Conservation (phyloP, 2,888 invertebrate species). For the Coelopa pilipes region DNA sequence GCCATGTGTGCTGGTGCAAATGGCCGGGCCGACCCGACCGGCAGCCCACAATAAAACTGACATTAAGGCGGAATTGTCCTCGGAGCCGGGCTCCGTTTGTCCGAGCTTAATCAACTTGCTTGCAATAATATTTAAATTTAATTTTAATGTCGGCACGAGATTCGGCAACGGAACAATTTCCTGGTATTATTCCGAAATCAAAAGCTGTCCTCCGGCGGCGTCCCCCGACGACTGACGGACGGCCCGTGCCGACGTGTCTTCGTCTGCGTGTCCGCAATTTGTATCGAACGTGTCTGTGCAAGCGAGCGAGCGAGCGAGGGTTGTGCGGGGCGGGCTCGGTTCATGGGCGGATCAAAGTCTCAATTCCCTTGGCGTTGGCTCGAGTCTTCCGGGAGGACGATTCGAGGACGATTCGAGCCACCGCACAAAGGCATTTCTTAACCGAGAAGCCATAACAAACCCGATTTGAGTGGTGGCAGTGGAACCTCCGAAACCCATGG, state of each 20-base stretch:
- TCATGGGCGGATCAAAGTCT: too few relatives aligned
- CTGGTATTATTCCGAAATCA: slow-evolving; percentile 22
- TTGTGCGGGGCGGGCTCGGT: too few relatives aligned
- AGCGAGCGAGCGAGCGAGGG: too few relatives aligned
- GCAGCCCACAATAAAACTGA: slow-evolving; percentile 50
- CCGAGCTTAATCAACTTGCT: slow-evolving; percentile 56
- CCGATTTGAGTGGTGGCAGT: not conserved
- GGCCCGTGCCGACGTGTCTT: too few relatives aligned
- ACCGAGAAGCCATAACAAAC: slow-evolving; percentile 32
- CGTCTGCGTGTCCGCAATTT: too few relatives aligned
- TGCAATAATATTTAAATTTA: slow-evolving; percentile 63
- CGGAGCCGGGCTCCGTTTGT: slow-evolving; percentile 9
- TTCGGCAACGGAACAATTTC: slow-evolving; percentile 37
- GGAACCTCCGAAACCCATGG: too few relatives aligned
- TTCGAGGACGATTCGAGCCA: slow-evolving; percentile 9
- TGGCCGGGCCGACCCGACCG: not conserved
- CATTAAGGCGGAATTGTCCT: slow-evolving; percentile 48
- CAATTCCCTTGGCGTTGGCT: too few relatives aligned
- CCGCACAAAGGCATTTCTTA: slow-evolving; percentile 32
- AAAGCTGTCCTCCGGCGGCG: not conserved
- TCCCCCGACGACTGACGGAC: too few relatives aligned
- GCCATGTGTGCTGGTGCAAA: not conserved
- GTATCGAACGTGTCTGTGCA: too few relatives aligned
- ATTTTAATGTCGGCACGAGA: slow-evolving; percentile 61
- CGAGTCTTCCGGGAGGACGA: too few relatives aligned